Evolutionary conservation across 30 jellyfish, hydroid and myxozoan species (phyloP).

Genomic region (Pseudorhiza aurosa): DNA sequence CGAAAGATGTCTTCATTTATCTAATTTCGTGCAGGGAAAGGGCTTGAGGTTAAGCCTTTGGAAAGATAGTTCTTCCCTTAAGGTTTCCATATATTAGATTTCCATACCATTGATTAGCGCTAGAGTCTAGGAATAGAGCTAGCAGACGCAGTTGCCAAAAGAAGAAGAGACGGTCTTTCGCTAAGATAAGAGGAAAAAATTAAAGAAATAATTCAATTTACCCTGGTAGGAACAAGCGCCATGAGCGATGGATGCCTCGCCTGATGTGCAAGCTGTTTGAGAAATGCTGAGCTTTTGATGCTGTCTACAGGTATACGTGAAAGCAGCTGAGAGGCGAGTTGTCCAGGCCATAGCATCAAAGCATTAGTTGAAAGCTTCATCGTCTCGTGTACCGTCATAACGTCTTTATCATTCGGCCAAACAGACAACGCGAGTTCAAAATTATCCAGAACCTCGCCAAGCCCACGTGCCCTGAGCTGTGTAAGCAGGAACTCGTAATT

Average conservation of each 20-base stretch:
- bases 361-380: conserved; percentile 70
- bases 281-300: conserved; percentile 20
- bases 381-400: conserved; percentile 44
- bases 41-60: too few relatives aligned
- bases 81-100: too few relatives aligned
- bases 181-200: too few relatives aligned
- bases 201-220: neutral
- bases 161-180: neutral
- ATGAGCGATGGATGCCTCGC: conserved; percentile 65
- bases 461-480: conserved; percentile 62
- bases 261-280: conserved; percentile 27
- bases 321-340: conserved; percentile 68
- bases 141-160: neutral
- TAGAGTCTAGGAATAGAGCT: neutral
- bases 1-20: too few relatives aligned
- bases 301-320: conserved; percentile 49
- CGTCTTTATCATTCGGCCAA: conserved; percentile 64
- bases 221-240: conserved; percentile 58
- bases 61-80: too few relatives aligned
- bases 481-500: conserved; percentile 75
- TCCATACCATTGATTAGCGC: too few relatives aligned
- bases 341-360: conserved; percentile 72
- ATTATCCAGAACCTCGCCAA: conserved; percentile 47
- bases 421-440: conserved; percentile 43
- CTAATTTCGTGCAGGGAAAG: too few relatives aligned